phyloP scores from a whole-genome alignment of 2,888 invertebrate species.

The Aphidoletes aphidimyza region DNA sequence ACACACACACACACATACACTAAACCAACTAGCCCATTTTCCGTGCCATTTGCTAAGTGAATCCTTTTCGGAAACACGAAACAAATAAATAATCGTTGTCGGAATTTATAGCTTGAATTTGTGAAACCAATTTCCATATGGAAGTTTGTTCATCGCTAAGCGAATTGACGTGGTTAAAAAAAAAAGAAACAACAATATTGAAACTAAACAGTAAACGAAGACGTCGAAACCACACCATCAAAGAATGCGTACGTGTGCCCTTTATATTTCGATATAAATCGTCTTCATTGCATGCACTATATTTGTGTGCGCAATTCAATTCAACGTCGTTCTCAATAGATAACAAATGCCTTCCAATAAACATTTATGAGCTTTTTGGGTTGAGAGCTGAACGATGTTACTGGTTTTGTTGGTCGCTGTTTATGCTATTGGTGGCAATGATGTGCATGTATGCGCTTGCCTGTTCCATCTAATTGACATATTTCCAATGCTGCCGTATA shows the following conservation, averaged over 20 bases:
- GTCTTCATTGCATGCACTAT: slow-evolving; percentile 4
- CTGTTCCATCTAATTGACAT: slow-evolving; percentile 24
- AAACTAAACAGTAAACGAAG: neutral
- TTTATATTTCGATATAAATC: neutral
- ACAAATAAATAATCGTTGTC: neutral
- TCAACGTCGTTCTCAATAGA: neutral
- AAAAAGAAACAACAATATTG: neutral
- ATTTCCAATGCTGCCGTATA: neutral
- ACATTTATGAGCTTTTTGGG: slow-evolving; percentile 16
- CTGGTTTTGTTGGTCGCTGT: too few relatives aligned
- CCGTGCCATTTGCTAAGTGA: neutral
- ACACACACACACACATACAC: neutral
- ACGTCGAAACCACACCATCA: neutral
- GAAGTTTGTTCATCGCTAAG: neutral
- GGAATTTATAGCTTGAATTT: neutral
- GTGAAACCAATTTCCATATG: slow-evolving; percentile 13
- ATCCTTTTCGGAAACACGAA: neutral
- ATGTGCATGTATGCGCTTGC: neutral
- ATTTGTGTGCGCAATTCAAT: neutral
- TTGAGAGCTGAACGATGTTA: neutral
- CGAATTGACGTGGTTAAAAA: neutral
- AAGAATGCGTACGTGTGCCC: neutral
- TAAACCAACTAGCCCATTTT: neutral
- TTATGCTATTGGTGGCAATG: neutral
- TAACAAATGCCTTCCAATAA: slow-evolving; percentile 8